These are phyloP conservation scores for Holocentrus rufus DNA, from an alignment of 2,797 vertebrate genomes.

Conservation along the genomic window DNA sequence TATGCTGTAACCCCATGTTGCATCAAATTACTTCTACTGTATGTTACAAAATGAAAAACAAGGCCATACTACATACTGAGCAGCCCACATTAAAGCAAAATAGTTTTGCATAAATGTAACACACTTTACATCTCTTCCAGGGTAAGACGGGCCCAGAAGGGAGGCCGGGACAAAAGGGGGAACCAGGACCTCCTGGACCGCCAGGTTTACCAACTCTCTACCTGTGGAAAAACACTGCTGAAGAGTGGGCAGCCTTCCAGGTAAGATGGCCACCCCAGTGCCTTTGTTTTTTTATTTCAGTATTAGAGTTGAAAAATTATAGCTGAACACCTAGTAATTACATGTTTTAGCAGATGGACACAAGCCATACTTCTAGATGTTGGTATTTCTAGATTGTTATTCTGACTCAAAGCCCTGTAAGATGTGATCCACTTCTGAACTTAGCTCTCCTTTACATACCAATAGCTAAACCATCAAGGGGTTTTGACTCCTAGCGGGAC, in stretches of 20 bases:
- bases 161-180: conserved; percentile 75
- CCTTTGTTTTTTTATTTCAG: not conserved
- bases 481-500: not conserved
- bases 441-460: too few species aligned
- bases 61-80: not conserved
- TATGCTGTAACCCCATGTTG: not conserved
- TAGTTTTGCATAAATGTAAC: not conserved
- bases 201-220: conserved; percentile 85
- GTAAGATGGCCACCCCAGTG: conserved; percentile 66
- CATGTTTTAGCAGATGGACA: too few species aligned
- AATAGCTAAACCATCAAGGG: too few species aligned
- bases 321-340: too few species aligned
- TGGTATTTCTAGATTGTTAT: too few species aligned
- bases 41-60: conserved; percentile 14
- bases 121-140: conserved; percentile 62
- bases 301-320: not conserved
- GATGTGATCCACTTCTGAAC: too few species aligned
- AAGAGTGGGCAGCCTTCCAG: conserved; percentile 87
- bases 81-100: conserved; percentile 7
- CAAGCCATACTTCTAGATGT: too few species aligned
- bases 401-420: too few species aligned
- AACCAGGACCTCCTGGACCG: conserved; percentile 80
- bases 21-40: not conserved
- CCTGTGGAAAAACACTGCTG: conserved; percentile 88
- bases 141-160: conserved; percentile 83